Evolutionary conservation across 2,888 invertebrate genomes (phyloP).

Genomic region (Conus canariensis): DNA sequence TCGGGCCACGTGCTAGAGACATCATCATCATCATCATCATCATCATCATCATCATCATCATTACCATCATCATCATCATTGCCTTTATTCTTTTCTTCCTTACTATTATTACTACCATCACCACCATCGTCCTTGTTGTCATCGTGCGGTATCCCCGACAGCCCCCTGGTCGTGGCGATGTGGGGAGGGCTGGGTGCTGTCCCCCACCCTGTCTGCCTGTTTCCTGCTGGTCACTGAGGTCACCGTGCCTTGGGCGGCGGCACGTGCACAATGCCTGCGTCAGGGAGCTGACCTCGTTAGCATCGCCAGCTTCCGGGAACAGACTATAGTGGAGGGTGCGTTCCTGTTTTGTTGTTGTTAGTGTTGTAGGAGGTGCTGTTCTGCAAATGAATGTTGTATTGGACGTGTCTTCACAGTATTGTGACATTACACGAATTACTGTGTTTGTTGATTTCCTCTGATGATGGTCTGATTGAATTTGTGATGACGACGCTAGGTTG

Average conservation of each 20-base stretch:
- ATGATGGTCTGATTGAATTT: background rate
- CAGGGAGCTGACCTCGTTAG: slow-evolving; percentile 40
- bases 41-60: no score
- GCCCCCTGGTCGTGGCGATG: slow-evolving; percentile 57
- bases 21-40: no score
- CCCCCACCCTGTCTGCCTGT: slow-evolving; percentile 57
- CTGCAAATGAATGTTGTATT: background rate
- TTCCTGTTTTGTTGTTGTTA: background rate
- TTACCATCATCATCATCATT: no score
- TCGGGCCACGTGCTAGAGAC: no score
- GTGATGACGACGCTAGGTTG: no score
- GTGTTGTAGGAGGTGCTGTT: background rate
- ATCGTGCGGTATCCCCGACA: background rate
- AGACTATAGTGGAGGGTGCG: background rate
- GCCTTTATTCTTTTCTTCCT: no score
- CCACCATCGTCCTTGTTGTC: no score
- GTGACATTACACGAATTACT: background rate
- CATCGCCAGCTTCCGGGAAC: slow-evolving; percentile 30
- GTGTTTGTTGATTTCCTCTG: background rate
- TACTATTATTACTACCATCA: no score
- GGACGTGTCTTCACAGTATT: no score
- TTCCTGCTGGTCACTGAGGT: slow-evolving; percentile 50
- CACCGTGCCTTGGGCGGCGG: slow-evolving; percentile 32
- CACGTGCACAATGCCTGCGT: slow-evolving; percentile 35
- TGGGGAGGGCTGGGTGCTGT: slow-evolving; percentile 64